phyloP scores from a whole-genome alignment of 2,113 vertebrate genomes.

The Oenanthe oenanthe region DNA sequence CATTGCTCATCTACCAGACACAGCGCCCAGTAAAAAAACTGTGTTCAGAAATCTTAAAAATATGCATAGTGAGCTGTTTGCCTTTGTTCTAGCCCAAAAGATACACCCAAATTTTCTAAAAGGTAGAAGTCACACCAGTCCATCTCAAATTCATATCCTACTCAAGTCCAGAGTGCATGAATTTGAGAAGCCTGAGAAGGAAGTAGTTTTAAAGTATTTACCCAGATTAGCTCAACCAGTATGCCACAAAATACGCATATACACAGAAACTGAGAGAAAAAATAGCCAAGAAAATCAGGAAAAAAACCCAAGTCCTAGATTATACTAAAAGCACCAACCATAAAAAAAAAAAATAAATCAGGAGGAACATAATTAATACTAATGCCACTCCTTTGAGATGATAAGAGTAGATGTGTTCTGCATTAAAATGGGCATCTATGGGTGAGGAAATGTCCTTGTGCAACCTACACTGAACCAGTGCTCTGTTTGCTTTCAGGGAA shows the following conservation, averaged over 20 bases:
- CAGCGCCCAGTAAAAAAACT: background rate
- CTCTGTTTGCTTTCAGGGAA: background rate
- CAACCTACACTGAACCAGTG: background rate
- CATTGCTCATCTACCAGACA: background rate
- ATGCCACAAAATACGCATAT: background rate
- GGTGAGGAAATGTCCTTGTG: background rate
- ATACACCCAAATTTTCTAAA: background rate
- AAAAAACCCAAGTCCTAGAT: background rate
- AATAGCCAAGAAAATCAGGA: background rate
- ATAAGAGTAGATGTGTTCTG: background rate
- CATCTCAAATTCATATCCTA: background rate
- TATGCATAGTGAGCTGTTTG: background rate
- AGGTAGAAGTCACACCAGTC: background rate
- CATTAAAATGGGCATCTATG: background rate
- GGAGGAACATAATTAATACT: background rate
- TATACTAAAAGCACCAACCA: background rate
- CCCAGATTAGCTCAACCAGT: background rate
- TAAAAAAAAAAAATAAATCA: background rate
- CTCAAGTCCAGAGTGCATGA: background rate
- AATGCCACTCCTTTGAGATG: background rate
- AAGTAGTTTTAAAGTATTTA: background rate
- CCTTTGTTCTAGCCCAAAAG: background rate
- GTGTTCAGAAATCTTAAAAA: background rate
- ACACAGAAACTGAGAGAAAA: background rate
- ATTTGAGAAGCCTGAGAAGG: background rate